Evolutionary conservation across 2,888 invertebrate genomes (phyloP), one percentile per base, ranked within the genome.

Genomic region (Altica lythri): DNA sequence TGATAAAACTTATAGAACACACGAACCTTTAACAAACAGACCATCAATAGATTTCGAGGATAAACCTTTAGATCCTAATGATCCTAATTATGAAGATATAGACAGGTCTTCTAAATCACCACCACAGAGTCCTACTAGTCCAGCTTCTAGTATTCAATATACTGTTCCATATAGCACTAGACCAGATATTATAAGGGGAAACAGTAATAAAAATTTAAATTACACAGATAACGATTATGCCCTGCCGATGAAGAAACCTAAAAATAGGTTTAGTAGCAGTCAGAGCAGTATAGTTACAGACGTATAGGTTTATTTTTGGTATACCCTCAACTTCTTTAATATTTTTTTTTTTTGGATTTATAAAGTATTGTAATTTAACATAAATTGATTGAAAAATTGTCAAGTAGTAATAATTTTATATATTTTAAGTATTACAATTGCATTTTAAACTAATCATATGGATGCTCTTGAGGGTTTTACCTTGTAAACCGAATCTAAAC

Each of bases 1-100:
- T 74, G 92, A 93, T 71, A 86, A 84, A 75, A 85, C 86, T 45
- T 94, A 94, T 75, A 82, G 86, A 63, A 94, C 93, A 6, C 81
- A 91, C 71, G 93, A 94, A 78, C 93, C 93, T 45, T 76, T 93
- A 62, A 76, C 77, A 55, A 80, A 80, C 47, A 83, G 85, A 69
- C 90, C 92, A 30, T 81, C 86, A 58, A 82, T 86, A 65, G 89
- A 89, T 56, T 92, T 92, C 77, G 89, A 89, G 63, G 87, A 88
- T 62, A 90, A 90, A 75, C 83, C 84, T 56, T 89, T 88, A 86
- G 90, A 90, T 73, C 76, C 90, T 47, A 66, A 67, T 32, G 60
- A 55, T 30, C 49, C 46, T 13, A 34, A 8, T n/a, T 55, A 51
- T 8, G 42, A 53, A 53, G 35, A 61, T 51, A 34, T 58, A 48